phyloP scores from a whole-genome alignment of 1,140 invertebrate genomes.

The Lordiphosa stackelbergi region DNA sequence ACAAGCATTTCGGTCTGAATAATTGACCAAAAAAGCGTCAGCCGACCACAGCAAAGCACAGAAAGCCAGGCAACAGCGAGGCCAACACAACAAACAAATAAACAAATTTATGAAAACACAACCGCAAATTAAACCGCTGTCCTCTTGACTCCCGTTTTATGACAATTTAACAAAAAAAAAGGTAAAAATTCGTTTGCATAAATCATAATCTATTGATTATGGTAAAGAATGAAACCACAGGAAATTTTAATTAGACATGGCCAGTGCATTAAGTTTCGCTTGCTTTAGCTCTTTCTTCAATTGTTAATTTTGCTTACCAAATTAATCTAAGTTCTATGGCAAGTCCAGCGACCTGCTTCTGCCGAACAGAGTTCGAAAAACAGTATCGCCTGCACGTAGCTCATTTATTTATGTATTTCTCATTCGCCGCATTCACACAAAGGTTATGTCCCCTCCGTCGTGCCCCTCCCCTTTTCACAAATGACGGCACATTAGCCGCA shows the following conservation, averaged over 20 bases:
- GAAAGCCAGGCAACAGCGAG: conserved; percentile 18
- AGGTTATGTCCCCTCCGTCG: conserved; percentile 30
- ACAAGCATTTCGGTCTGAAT: conserved; percentile 65
- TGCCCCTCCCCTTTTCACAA: conserved; percentile 33
- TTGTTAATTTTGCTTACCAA: no score
- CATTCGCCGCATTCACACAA: conserved; percentile 51
- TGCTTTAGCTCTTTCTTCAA: no score
- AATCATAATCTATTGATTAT: no score
- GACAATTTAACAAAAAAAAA: conserved; percentile 1
- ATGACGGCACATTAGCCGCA: conserved; percentile 70
- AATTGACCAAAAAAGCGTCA: conserved; percentile 59
- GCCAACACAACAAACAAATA: conserved; percentile 56
- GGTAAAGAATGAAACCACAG: no score
- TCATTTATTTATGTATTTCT: conserved; percentile 72
- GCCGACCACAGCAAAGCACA: conserved; percentile 59
- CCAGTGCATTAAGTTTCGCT: no score
- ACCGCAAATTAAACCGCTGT: conserved; percentile 59
- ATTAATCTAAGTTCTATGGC: no score
- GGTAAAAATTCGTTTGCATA: no score
- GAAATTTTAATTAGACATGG: no score
- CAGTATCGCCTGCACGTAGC: conserved; percentile 52
- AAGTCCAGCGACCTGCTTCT: background rate
- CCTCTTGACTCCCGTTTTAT: conserved; percentile 3
- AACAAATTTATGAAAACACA: conserved; percentile 66
- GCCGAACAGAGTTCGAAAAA: background rate